These are phyloP conservation scores for Somateria mollissima DNA, from an alignment of 2,797 vertebrate genomes.

Conservation along the genomic window DNA sequence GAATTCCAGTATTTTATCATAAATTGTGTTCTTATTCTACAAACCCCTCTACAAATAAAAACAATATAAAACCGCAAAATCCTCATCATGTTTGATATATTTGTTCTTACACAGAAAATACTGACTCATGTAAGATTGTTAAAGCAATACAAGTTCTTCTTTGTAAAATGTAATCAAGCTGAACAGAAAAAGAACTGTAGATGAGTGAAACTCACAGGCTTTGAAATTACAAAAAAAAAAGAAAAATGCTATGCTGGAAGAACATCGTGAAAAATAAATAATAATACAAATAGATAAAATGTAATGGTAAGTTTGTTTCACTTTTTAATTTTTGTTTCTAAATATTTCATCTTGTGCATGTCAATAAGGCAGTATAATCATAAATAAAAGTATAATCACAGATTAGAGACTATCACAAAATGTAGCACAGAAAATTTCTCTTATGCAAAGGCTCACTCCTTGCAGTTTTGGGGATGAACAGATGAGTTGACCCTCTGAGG, in stretches of 20 bases:
- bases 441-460: not conserved
- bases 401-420: not conserved
- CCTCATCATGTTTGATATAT: not conserved
- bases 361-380: not conserved
- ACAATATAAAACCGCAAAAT: not conserved
- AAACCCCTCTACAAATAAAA: not conserved
- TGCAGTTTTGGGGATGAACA: not conserved
- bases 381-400: not conserved
- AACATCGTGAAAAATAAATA: not conserved
- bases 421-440: not conserved
- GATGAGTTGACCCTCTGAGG: not conserved
- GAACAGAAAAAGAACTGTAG: not conserved
- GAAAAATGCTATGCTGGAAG: not conserved
- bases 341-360: not conserved
- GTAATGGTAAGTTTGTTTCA: not conserved
- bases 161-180: not conserved
- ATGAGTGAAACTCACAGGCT: not conserved
- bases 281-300: not conserved
- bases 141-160: not conserved
- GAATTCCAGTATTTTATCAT: not conserved
- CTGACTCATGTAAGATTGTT: not conserved
- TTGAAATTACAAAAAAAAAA: rapidly evolving
- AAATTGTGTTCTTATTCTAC: not conserved
- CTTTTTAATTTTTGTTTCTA: not conserved
- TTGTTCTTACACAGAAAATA: not conserved